These are phyloP conservation scores for Pseudolaguvia tuberculata DNA, from an alignment of 2,113 vertebrate species.

Conservation along the genomic window DNA sequence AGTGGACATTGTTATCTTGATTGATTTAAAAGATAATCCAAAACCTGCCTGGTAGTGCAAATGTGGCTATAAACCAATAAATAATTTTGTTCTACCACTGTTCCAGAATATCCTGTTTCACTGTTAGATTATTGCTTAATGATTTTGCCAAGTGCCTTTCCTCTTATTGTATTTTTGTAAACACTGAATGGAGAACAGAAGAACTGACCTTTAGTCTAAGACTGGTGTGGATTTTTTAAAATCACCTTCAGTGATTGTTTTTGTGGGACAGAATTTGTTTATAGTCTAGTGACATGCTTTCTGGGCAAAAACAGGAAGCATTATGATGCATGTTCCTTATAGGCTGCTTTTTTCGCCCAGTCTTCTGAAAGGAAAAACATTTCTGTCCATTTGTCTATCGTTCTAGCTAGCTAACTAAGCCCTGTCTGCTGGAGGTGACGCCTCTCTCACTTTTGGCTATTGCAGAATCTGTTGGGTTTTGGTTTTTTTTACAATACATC, in stretches of 20 bases:
- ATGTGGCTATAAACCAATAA: not conserved
- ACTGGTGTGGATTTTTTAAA: not conserved
- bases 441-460: too few relatives aligned
- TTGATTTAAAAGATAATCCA: not conserved
- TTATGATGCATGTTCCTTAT: not conserved
- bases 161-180: constrained; percentile 14
- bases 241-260: not conserved
- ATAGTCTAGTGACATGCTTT: not conserved
- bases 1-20: too few relatives aligned
- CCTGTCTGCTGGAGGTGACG: too few relatives aligned
- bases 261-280: not conserved
- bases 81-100: not conserved
- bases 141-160: constrained; percentile 9
- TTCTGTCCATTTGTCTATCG: not conserved
- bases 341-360: not conserved
- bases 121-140: not conserved
- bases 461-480: too few relatives aligned
- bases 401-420: too few relatives aligned
- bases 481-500: too few relatives aligned
- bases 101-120: not conserved
- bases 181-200: constrained; percentile 5
- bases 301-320: not conserved
- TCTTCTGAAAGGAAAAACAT: not conserved
- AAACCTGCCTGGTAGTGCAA: too few relatives aligned
- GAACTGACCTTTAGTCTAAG: constrained; percentile 3